A percentile compares a stretch with the other conserved stretches of the same genome.
Conservation (phyloP, 2,113 vertebrate species). For the Brevimyrus niger region DNA sequence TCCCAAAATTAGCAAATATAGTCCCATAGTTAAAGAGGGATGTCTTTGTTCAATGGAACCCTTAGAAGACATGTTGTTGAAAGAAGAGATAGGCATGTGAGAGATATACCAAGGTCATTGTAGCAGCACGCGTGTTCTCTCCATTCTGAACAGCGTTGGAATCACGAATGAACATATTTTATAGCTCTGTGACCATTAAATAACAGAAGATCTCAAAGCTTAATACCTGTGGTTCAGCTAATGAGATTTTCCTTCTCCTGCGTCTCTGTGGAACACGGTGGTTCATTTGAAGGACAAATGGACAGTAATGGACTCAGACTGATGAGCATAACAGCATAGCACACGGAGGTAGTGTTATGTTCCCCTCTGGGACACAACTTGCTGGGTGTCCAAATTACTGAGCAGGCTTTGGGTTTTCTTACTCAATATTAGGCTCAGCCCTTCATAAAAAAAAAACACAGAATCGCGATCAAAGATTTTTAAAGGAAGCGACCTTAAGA, state of each 20-base stretch:
- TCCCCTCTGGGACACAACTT: neutral
- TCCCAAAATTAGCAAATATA: neutral
- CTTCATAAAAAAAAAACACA: neutral
- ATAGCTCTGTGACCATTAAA: neutral
- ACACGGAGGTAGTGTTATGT: neutral
- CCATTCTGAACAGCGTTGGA: neutral
- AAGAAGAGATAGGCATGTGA: neutral
- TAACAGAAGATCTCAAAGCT: conserved; percentile 1
- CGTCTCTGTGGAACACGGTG: neutral
- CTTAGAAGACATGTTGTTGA: neutral
- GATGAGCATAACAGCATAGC: neutral
- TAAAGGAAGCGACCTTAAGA: neutral
- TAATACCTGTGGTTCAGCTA: neutral
- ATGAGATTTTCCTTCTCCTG: conserved; percentile 3
- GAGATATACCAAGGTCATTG: neutral
- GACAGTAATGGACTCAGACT: conserved; percentile 6
- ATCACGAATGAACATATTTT: neutral
- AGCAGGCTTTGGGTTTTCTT: neutral
- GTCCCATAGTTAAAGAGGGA: neutral
- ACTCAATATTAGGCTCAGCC: neutral
- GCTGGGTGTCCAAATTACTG: neutral
- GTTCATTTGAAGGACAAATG: neutral
- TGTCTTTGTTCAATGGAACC: neutral
- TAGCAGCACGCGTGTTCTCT: neutral
- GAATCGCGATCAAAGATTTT: neutral